Base-by-base conservation (phyloP, 2,113 vertebrate genomes). In the Grantiella picta region DNA sequence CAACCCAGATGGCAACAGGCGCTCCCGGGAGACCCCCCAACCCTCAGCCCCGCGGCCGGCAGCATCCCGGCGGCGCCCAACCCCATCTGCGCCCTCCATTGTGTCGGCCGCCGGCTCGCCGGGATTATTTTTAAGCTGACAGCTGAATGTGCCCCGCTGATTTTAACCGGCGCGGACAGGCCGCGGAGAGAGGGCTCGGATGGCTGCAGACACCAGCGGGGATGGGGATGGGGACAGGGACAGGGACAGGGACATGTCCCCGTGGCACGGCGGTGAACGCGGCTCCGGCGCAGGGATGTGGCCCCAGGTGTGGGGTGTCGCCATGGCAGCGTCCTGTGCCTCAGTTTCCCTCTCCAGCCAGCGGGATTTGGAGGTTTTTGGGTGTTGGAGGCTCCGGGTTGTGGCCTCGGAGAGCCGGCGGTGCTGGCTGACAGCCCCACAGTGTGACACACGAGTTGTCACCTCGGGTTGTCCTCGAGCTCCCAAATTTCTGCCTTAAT, bases 71-170 rank as follows among this genome's bases (percentile, higher is more conserved):
- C 78, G 40, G 59, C 33, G 57, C 86, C 89, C 36, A 56, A 61
- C 45, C 89, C 96, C 93, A 95, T 96, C 96, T 92, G 93, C 14
- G 86, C 91, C 84, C 91, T 88, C 93, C 91, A 83, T 96, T 96
- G 96, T 96, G 89, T 65, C 70, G 47, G 50, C 79, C 19, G 70
- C 69, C 69, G 90, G 84, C 92, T 57, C 38, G 59, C 50, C 1
- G 95, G 95, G 96, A 95, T 96, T 96, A 96, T 95, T 96, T 96
- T 96, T 96, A 96, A 96, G 95, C 95, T 95, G 96, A 96, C 96
- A 96, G 96, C 96, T 96, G 95, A 94, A 96, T 84, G 96, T 84
- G 95, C 93, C 93, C 95, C 9, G 73, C 69, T 96, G 96, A 96
- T 60, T 42, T 14, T 96, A 95, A 96, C 56, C 87, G 38, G 90